These are phyloP conservation scores for Drosophila fulvimacula DNA, from an alignment of 2,888 invertebrate genomes.

Conservation along the genomic window DNA sequence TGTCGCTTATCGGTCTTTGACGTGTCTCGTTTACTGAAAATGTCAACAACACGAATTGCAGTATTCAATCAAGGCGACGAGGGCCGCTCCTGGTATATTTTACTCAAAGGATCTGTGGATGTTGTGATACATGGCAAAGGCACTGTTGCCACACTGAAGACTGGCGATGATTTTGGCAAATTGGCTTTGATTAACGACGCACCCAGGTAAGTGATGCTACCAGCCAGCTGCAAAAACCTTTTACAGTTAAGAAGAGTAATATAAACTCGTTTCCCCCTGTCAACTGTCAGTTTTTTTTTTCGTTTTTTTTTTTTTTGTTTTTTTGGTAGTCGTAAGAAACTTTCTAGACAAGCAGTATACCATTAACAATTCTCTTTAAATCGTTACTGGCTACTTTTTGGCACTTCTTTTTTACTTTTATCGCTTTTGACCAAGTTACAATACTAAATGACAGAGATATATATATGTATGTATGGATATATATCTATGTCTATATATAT, in stretches of 20 bases:
- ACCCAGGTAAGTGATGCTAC: slow-evolving; percentile 87
- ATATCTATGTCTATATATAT: not conserved
- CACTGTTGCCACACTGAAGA: slow-evolving; percentile 91
- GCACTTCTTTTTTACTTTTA: slow-evolving; percentile 13
- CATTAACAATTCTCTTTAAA: slow-evolving; percentile 47
- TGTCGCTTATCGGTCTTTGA: slow-evolving; percentile 7
- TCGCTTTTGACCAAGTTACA: slow-evolving; percentile 26
- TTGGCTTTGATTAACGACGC: slow-evolving; percentile 93
- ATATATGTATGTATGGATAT: not conserved
- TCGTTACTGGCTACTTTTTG: slow-evolving; percentile 26
- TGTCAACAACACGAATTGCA: slow-evolving; percentile 76
- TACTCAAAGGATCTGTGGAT: slow-evolving; percentile 92
- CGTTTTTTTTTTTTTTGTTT: not conserved
- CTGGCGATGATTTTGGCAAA: slow-evolving; percentile 95
- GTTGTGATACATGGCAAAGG: slow-evolving; percentile 94
- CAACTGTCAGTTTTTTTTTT: slow-evolving; percentile 15
- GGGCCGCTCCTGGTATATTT: slow-evolving; percentile 93
- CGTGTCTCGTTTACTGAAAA: slow-evolving; percentile 26
- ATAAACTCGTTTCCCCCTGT: slow-evolving; percentile 13
- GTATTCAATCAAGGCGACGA: slow-evolving; percentile 94
- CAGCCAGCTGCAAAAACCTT: slow-evolving; percentile 5
- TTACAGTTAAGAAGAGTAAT: slow-evolving; percentile 10
- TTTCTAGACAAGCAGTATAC: slow-evolving; percentile 31
- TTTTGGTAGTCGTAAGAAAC: slow-evolving; percentile 15
- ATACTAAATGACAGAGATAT: slow-evolving; percentile 11